Conservation (phyloP, 2,888 invertebrate species). For the Lepeophtheirus nordmannii region DNA sequence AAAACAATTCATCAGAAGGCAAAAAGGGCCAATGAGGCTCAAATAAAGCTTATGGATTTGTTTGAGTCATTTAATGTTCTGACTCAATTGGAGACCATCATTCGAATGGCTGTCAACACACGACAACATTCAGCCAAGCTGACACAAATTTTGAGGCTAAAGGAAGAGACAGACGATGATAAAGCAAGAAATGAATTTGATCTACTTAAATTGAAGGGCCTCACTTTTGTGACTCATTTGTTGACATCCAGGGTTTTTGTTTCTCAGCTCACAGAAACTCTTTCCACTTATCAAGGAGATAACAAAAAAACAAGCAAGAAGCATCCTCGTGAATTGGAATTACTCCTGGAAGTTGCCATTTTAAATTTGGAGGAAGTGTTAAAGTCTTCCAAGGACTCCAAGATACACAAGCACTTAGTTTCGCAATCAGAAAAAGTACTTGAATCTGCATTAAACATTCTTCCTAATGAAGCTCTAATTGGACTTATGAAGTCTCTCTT, state of each 20-base stretch:
- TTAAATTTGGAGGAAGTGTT: constrained; percentile 3
- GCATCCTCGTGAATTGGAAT: constrained; percentile 10
- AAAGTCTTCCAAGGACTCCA: not conserved
- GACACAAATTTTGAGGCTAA: not conserved
- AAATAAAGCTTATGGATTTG: not conserved
- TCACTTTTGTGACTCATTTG: not conserved
- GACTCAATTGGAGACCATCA: constrained; percentile 4
- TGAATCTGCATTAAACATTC: constrained; percentile 5
- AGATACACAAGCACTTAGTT: constrained; percentile 5
- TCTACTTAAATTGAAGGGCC: not conserved
- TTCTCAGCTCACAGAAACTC: not conserved
- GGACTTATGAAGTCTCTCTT: not conserved
- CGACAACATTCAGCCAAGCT: not conserved
- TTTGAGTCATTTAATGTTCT: not conserved
- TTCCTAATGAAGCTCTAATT: constrained; percentile 3
- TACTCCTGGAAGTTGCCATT: constrained; percentile 2
- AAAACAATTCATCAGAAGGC: not conserved
- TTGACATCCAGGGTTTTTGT: not conserved
- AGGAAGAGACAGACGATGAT: not conserved
- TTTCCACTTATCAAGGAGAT: not conserved
- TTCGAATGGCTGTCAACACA: not conserved
- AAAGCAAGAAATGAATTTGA: constrained; percentile 4
- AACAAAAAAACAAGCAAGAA: not conserved
- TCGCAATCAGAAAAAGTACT: constrained; percentile 4
- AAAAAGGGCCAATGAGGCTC: not conserved